Percentiles rank a stretch among this genome's conserved stretches.
phyloP scores from a whole-genome alignment of 2,797 vertebrate species.

The Cephalopachus bancanus region DNA sequence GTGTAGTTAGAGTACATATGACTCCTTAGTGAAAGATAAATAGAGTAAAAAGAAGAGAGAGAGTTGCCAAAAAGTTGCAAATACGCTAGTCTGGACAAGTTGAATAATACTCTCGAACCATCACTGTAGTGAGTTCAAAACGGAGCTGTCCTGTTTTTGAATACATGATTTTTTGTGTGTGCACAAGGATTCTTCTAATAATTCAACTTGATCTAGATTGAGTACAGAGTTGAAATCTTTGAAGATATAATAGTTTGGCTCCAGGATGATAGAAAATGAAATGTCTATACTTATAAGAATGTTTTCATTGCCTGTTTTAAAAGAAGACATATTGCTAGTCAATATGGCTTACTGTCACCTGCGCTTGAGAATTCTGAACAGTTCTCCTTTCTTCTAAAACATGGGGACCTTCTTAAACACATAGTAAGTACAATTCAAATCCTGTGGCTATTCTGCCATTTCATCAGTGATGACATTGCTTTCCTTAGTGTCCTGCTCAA shows the following conservation, averaged over 20 bases:
- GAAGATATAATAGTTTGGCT: not conserved
- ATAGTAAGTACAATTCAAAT: not conserved
- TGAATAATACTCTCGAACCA: conserved; percentile 6
- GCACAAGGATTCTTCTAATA: not conserved
- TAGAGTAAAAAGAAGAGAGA: not conserved
- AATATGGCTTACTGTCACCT: not conserved
- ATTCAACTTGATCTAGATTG: not conserved
- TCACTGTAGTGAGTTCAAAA: not conserved
- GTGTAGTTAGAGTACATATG: not conserved
- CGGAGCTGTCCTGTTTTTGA: not conserved
- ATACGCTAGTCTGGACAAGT: not conserved
- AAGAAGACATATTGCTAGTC: conserved; percentile 19
- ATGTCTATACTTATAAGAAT: not conserved
- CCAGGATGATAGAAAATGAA: conserved; percentile 52
- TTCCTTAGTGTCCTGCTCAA: conserved; percentile 20
- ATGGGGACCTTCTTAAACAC: not conserved
- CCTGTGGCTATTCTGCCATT: not conserved
- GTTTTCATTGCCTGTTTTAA: conserved; percentile 36
- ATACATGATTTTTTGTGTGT: not conserved
- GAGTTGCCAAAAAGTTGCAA: conserved; percentile 6
- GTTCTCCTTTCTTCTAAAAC: conserved; percentile 52
- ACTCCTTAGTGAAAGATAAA: not conserved
- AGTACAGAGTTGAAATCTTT: conserved; percentile 24
- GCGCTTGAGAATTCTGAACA: conserved; percentile 49
- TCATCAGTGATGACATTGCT: not conserved